Evolutionary conservation across 2,797 vertebrate genomes (phyloP), one percentile per base, ranked within the genome.

Genomic region (Falco concolor): DNA sequence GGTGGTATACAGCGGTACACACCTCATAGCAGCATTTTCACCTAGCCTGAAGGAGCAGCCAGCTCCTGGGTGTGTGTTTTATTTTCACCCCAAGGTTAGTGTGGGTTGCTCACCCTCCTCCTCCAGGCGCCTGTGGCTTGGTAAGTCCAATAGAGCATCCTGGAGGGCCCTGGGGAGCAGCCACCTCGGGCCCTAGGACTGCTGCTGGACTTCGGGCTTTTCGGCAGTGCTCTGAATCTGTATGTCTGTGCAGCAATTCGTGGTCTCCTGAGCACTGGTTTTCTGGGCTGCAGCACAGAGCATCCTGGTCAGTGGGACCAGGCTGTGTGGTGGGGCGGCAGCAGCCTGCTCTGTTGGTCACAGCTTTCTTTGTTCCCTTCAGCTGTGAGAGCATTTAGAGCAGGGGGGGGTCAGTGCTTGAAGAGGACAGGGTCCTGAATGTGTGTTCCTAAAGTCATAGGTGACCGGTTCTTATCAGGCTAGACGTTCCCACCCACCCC

Each of bases 231-330:
- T 40, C 28, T 12, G 36, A 18, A 15, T 25, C 28, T 2, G 6
- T 34, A 7, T 4, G 19, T 5, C 23, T 30, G 1, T 1, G 9
- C 28, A 44, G 38, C 21, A 67, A 23, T 38, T 0, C 3, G 27
- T 3, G 27, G n/a, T 50, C 47, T 44, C 2, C 0, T 6, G 6
- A 63, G 20, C 4, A 2, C 20, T 34, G 32, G 15, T 28, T 12
- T 47, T n/a, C 47, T 40, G 61, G 49, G 8, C 6, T 3, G 2
- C 25, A 7, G 44, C 5, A 6, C 0, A 0, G 52, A 74, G 36
- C 8, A 14, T 8, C 61, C 13, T 7, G 2, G 18, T 1, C 0
- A 0, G n/a, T 12, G 45, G n/a, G 50, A 44, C 34, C 6, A 13
- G 45, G 63, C 42, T 72, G 47, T 9, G 69, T 10, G 5, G 27